Base-by-base conservation (phyloP, 2,797 vertebrate species). In the Calcarius lapponicus region DNA sequence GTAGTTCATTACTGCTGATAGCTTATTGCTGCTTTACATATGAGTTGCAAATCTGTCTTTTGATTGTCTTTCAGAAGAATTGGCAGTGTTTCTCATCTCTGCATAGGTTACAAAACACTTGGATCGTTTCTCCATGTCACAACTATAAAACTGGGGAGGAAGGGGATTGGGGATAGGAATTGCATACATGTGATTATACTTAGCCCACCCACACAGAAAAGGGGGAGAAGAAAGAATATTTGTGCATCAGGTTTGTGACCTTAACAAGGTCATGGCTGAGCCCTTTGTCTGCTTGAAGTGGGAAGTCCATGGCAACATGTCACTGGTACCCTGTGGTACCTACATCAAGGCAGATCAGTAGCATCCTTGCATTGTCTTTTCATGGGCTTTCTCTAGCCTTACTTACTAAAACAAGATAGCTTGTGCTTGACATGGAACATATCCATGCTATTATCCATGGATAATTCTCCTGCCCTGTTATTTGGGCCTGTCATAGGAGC, bases 141-240 rank as follows among this genome's bases (percentile, higher is more conserved):
- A 15, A 11, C 32, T 57, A 11, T 60, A 82, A 58, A 82, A 47
- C 0, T 1, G 8, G 4, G 7, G 0, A 2, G 6, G 5, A 7
- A 11, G 2, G 3, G 8, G 9, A 7, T 14, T 7, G 3, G 6
- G 7, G 7, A 12, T 1, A 20, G 15, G 8, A 10, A 17, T 32
- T 26, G 26, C 20, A 19, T 38, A 6, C 3, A 2, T 32, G 9
- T 4, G 3, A 20, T 61, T 81, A 65, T 56, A 40, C 13, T 75
- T 84, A 53, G 32, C 26, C 14, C 32, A 61, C 8, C 6, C 45
- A 20, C 13, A 20, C 19, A 10, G 38, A 72, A 72, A 32, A 62
- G 15, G 9, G 4, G 24, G 13, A 51, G 40, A 38, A 45, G 40
- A 50, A 54, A 29, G 25, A 40, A 5, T 61, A 22, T 45, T 57